Evolutionary conservation across 2,797 vertebrate genomes (phyloP).

Genomic region (Alfaro cultratus): DNA sequence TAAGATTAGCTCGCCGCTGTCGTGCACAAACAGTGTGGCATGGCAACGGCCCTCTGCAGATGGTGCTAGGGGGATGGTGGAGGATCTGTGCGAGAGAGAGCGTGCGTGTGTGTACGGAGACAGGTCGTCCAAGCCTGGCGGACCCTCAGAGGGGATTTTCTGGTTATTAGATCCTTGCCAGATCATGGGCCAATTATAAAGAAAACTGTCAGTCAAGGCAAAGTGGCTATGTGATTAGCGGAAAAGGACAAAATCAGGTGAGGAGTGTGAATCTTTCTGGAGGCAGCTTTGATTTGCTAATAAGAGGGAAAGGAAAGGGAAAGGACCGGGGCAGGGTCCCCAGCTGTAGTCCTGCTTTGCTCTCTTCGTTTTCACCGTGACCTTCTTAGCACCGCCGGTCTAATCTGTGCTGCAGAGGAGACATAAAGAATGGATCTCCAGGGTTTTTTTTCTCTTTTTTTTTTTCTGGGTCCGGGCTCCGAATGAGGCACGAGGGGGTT

Average conservation of each 20-base stretch:
- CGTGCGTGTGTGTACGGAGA: constrained; percentile 73
- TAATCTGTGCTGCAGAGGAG: constrained; percentile 85
- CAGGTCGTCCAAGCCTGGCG: constrained; percentile 93
- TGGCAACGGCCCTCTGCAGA: constrained; percentile 80
- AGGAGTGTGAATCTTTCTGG: constrained; percentile 98
- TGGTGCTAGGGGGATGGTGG: constrained; percentile 73
- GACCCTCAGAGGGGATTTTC: constrained; percentile 99
- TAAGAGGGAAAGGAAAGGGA: constrained; percentile 93
- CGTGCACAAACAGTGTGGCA: constrained; percentile 88
- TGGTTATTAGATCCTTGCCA: constrained; percentile 99
- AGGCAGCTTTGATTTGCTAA: constrained; percentile 99
- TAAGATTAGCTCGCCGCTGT: constrained; percentile 90
- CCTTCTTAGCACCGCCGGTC: constrained; percentile 96
- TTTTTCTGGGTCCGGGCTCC: constrained; percentile 82
- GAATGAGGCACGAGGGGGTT: constrained; percentile 85
- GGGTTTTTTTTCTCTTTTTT: constrained; percentile 15
- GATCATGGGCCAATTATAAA: constrained; percentile 99
- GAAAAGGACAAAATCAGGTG: constrained; percentile 99
- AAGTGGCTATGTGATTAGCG: constrained; percentile 99
- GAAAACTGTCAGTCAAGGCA: constrained; percentile 99
- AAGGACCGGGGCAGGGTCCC: constrained; percentile 89
- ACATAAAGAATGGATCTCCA: constrained; percentile 76
- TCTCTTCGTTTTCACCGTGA: constrained; percentile 96
- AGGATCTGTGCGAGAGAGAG: background rate
- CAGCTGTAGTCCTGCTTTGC: constrained; percentile 96